Conservation (phyloP, 2,888 invertebrate species). For the Schizotus pectinicornis region DNA sequence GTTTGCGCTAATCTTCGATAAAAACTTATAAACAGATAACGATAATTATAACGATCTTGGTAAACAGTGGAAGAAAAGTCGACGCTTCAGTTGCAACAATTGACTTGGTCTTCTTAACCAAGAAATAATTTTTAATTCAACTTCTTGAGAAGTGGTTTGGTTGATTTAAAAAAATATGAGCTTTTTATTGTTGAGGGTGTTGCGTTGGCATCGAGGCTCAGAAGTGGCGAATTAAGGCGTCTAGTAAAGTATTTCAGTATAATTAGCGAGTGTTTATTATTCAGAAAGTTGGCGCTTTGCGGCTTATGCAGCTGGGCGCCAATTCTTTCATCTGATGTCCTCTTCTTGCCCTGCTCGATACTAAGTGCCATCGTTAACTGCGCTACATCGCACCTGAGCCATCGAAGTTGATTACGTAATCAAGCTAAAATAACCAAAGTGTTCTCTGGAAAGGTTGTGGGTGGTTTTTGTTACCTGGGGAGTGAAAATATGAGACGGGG, state of each 20-base stretch:
- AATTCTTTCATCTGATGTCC: slow-evolving; percentile 37
- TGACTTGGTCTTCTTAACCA: no score
- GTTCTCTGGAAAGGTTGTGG: not conserved
- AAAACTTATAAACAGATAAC: no score
- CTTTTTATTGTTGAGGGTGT: no score
- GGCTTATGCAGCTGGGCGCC: slow-evolving; percentile 40
- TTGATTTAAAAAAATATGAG: no score
- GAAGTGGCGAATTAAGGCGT: slow-evolving; percentile 38
- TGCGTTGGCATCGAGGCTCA: no score
- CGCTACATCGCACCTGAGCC: slow-evolving; percentile 28
- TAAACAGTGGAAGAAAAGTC: no score
- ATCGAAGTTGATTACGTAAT: slow-evolving; percentile 27
- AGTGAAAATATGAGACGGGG: slow-evolving; percentile 18
- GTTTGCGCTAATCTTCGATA: no score
- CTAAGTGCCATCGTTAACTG: slow-evolving; percentile 29
- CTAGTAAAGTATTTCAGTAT: slow-evolving; percentile 38
- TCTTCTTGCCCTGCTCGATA: slow-evolving; percentile 33
- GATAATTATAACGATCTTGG: no score
- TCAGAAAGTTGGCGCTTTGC: slow-evolving; percentile 56
- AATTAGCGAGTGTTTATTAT: slow-evolving; percentile 50
- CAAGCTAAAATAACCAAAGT: slow-evolving; percentile 21
- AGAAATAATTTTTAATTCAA: no score
- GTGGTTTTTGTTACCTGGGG: not conserved
- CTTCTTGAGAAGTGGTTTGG: no score
- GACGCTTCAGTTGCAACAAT: no score